Base-by-base conservation (phyloP, 2,113 vertebrate species). In the Piliocolobus tephrosceles region DNA sequence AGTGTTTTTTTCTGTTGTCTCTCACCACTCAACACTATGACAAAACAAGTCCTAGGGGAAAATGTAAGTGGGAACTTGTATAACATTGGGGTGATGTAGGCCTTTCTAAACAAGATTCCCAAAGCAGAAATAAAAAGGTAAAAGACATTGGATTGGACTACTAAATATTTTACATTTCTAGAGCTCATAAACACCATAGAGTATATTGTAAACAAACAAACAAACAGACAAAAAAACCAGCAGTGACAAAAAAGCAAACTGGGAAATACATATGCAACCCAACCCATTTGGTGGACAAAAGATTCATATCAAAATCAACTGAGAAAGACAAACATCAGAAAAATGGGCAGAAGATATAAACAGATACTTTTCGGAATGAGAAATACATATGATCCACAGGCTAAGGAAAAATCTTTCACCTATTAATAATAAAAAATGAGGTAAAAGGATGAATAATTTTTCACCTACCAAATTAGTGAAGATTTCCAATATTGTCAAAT, bases 131-230 rank as follows among this genome's bases (percentile, higher is more conserved):
- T 88, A 13, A 94, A 94, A 90, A 85, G 47, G 7, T 9, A 88
- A 89, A 79, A 88, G 35, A 9, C 40, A 80, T 40, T 96, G 72
- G 35, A 30, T 47, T 75, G 47, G 40, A 61, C 30, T 68, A 83
- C 27, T 88, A 94, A 91, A 83, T 88, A 96, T 58, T 91, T 94
- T 91, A 88, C 12, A 70, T 76, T 91, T 88, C 76, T 81, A 12
- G 68, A 88, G 76, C n/a, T 45, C 66, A 75, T 40, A 91, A 90
- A 55, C 13, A 14, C 38, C 68, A 22, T n/a, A 8, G 9, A 55
- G 10, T 45, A 75, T 43, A 13, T 45, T 27, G 5, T 30, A 30
- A 30, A 61, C 14, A 17, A 3, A 82, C 25, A 16, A 40, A 58
- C 5, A 64, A 30, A 50, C 13, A 50, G 47, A 50, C 47, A 50